Evolutionary conservation across 2,797 vertebrate species (phyloP).

Genomic region (Centroberyx gerrardi): DNA sequence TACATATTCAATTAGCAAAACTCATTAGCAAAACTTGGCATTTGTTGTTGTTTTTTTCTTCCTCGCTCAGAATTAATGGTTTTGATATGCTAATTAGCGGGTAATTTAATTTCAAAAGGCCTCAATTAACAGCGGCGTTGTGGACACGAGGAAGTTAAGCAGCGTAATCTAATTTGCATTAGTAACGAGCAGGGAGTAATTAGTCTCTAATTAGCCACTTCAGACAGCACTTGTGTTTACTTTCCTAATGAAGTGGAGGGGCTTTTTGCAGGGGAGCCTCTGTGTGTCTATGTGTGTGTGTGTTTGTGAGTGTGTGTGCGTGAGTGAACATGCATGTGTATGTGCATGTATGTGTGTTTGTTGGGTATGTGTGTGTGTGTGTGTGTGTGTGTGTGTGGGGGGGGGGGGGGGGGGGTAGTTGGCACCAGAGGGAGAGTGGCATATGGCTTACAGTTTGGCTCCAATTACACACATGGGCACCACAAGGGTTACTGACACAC

Average conservation of each 20-base stretch:
- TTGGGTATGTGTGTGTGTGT: constrained; percentile 44
- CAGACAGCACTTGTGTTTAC: constrained; percentile 99
- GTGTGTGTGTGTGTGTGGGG: constrained; percentile 8
- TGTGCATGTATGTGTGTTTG: constrained; percentile 25
- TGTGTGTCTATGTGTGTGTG: constrained; percentile 44
- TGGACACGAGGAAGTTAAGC: constrained; percentile 99
- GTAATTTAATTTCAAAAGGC: constrained; percentile 99
- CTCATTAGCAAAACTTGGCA: constrained; percentile 99
- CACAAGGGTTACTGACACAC: constrained; percentile 10
- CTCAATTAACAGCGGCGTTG: constrained; percentile 99
- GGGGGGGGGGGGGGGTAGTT: constrained; percentile 41
- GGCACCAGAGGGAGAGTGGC: constrained; percentile 78
- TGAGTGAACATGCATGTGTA: constrained; percentile 35
- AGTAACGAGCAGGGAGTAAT: constrained; percentile 99
- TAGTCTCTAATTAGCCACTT: constrained; percentile 99
- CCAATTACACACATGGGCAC: constrained; percentile 71
- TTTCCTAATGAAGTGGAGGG: constrained; percentile 99
- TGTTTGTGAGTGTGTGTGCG: constrained; percentile 48
- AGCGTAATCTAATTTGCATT: constrained; percentile 99
- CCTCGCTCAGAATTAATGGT: constrained; percentile 98
- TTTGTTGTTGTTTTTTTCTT: constrained; percentile 95
- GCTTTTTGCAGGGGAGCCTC: constrained; percentile 81
- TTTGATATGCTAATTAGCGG: constrained; percentile 99
- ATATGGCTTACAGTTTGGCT: constrained; percentile 85
- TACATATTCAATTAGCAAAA: constrained; percentile 99